Percentiles rank a stretch among this genome's conserved stretches.
Evolutionary conservation across 2,797 vertebrate genomes (phyloP).

Genomic region (Petrocephalus sullivani): DNA sequence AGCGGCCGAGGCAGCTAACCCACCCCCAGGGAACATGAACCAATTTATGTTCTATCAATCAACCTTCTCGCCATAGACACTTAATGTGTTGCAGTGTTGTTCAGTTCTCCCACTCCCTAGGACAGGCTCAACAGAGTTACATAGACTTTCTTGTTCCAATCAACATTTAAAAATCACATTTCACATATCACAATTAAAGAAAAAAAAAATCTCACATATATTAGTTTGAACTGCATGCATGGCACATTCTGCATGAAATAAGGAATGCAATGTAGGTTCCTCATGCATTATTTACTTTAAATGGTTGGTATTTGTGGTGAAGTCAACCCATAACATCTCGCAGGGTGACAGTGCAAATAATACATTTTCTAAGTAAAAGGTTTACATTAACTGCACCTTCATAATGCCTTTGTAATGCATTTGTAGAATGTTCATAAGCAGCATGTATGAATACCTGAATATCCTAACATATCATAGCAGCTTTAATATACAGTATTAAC

Average conservation of each 20-base stretch:
- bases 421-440: not conserved
- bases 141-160: not conserved
- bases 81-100: not conserved
- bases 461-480: not conserved
- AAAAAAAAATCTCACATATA: not conserved
- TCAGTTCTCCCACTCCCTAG: not conserved
- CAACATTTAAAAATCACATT: not conserved
- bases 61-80: not conserved
- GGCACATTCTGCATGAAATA: not conserved
- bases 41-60: not conserved
- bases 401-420: not conserved
- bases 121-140: not conserved
- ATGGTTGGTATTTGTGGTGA: not conserved
- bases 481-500: not conserved
- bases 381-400: not conserved
- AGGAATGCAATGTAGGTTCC: not conserved
- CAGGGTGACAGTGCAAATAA: not conserved
- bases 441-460: not conserved
- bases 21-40: not conserved
- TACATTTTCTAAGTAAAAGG: not conserved
- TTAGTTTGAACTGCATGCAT: not conserved
- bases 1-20: not conserved
- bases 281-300: not conserved
- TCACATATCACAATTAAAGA: not conserved
- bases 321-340: not conserved